Percentiles rank a stretch among this genome's conserved stretches.
These are phyloP conservation scores for Drosophila mayaguana DNA, from an alignment of 2,888 invertebrate species.

Conservation along the genomic window DNA sequence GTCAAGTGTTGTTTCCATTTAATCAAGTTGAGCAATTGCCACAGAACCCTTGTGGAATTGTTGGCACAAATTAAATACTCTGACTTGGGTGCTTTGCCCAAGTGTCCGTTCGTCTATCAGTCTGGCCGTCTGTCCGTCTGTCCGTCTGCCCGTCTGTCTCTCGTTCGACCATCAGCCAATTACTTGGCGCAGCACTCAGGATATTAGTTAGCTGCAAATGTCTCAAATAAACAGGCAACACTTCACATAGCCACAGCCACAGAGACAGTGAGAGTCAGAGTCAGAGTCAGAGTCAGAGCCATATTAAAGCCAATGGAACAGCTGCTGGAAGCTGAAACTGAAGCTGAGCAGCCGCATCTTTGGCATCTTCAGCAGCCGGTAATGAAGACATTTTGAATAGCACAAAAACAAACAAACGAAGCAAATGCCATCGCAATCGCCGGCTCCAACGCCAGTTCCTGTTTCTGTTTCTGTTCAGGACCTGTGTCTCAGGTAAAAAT, in stretches of 20 bases:
- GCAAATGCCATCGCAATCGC: conserved; percentile 56
- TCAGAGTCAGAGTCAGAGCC: conserved; percentile 29
- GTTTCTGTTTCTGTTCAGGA: conserved; percentile 23
- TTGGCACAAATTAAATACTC: conserved; percentile 38
- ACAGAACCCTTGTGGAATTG: conserved; percentile 26
- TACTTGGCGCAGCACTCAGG: conserved; percentile 61
- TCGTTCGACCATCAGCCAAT: conserved; percentile 43
- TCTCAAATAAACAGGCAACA: conserved; percentile 61
- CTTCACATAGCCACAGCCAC: conserved; percentile 33
- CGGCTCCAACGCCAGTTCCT: neutral
- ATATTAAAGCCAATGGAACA: conserved; percentile 69
- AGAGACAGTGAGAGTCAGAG: conserved; percentile 2
- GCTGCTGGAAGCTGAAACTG: conserved; percentile 17
- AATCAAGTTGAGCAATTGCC: conserved; percentile 54
- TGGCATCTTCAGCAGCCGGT: conserved; percentile 58
- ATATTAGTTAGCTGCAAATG: conserved; percentile 63
- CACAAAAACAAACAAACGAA: conserved; percentile 65
- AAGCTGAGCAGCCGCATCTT: conserved; percentile 29
- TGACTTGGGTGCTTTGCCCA: conserved; percentile 8
- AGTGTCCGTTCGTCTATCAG: conserved; percentile 6
- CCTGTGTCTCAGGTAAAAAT: conserved; percentile 71
- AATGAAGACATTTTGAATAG: conserved; percentile 77
- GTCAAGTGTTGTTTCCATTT: conserved; percentile 47
- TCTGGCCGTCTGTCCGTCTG: conserved; percentile 14
- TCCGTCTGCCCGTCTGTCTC: conserved; percentile 1